Conservation (phyloP, 2,888 invertebrate species). For the Dryobota labecula region DNA sequence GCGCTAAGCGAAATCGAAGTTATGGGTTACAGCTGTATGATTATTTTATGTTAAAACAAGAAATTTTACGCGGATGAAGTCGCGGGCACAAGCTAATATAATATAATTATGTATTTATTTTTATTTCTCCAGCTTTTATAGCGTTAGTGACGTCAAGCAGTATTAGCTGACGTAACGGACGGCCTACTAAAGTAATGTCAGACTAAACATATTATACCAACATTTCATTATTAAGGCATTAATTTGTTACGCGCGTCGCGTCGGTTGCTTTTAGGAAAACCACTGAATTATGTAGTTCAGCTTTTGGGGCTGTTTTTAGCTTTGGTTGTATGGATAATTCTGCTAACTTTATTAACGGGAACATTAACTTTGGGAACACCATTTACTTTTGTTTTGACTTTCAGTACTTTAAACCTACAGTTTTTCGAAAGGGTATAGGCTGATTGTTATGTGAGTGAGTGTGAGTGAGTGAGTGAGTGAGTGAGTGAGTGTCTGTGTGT, state of each 20-base stretch:
- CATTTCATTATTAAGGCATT: slow-evolving; percentile 34
- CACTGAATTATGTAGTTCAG: not conserved
- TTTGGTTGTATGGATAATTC: not conserved
- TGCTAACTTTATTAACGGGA: not conserved
- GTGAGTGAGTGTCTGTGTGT: no score
- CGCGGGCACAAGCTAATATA: not conserved
- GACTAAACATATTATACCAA: slow-evolving; percentile 22
- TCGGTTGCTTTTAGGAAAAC: not conserved
- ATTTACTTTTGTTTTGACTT: no score
- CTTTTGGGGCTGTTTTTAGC: not conserved
- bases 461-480: no score
- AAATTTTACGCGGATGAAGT: no score
- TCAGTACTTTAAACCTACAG: no score
- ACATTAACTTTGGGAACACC: no score
- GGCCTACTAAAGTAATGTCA: slow-evolving; percentile 18
- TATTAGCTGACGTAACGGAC: slow-evolving; percentile 24
- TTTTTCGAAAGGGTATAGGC: no score
- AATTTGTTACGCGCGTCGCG: slow-evolving; percentile 10
- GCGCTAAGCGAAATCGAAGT: no score
- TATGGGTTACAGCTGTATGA: no score
- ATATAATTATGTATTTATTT: slow-evolving; percentile 1
- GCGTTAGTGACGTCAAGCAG: slow-evolving; percentile 27
- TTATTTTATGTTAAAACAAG: no score
- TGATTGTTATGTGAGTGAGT: no score
- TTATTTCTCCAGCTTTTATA: slow-evolving; percentile 30